phyloP scores from a whole-genome alignment of 2,888 invertebrate genomes.

The Drosophila conformis region DNA sequence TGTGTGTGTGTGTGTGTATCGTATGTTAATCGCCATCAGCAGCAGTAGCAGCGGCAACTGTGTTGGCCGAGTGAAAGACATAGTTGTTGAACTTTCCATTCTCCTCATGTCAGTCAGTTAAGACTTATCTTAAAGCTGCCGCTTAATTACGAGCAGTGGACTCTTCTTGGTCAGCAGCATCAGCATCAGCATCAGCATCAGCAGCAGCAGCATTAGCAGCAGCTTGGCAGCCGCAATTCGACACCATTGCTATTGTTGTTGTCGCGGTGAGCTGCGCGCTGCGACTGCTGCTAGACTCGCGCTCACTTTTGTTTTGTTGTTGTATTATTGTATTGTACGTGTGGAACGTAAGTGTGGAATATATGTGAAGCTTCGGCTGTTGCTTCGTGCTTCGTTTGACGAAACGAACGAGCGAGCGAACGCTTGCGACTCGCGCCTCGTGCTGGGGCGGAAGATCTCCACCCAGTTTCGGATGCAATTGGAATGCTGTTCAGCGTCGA shows the following conservation, averaged over 20 bases:
- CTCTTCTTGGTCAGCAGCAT: conserved; percentile 37
- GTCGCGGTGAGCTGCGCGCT: conserved; percentile 53
- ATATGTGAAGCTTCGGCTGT: conserved; percentile 43
- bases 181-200: conserved; percentile 1
- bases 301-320: conserved; percentile 66
- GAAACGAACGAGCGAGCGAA: conserved; percentile 13
- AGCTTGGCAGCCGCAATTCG: not conserved
- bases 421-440: conserved; percentile 34
- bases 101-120: conserved; percentile 62
- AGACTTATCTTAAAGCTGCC: conserved; percentile 65
- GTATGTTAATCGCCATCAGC: conserved; percentile 69
- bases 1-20: conserved; percentile 46
- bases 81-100: conserved; percentile 74
- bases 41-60: conserved; percentile 20
- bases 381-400: conserved; percentile 33
- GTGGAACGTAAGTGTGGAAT: conserved; percentile 70
- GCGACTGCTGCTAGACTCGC: conserved; percentile 61
- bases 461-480: conserved; percentile 83
- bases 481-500: conserved; percentile 71
- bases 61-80: conserved; percentile 66
- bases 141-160: conserved; percentile 63
- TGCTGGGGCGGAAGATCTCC: conserved; percentile 82
- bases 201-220: not conserved
- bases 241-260: conserved; percentile 21
- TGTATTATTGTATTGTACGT: conserved; percentile 15